Evolutionary conservation across 2,113 vertebrate species (phyloP), one percentile per base, ranked within the genome.

Genomic region (Oceanodroma tethys): DNA sequence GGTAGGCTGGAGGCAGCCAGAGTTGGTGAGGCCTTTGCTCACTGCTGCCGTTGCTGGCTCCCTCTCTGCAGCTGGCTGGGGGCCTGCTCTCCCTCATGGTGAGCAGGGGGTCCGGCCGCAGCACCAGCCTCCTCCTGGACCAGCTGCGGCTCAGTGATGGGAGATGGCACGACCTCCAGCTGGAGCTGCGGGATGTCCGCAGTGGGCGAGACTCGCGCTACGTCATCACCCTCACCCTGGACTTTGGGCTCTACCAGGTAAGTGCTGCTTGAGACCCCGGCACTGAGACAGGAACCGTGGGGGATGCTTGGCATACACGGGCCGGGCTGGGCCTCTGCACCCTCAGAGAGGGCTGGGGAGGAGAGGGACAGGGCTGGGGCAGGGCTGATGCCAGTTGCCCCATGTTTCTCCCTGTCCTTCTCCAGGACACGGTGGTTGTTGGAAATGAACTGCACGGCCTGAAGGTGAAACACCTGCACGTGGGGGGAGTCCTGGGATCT

Each of bases 191-290:
- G 63, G 99, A 99, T 0, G 98, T 99, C 63, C 99, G 96, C 85
- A 99, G 98, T 2, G 99, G 99, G 45, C 98, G 98, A 11, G 99
- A 99, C 81, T 98, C 98, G 0, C 98, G 98, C 82, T 99, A 99
- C 1, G 97, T 99, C 18, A 99, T 99, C 84, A 99, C 99, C 26
- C 97, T 99, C 78, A 98, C 98, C 48, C 96, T 99, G 62, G 99
- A 99, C 98, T 99, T 99, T 9, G 99, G 99, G 75, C 98, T 99
- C 45, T 99, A 99, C 96, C 99, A 99, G 99, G 99, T 99, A 93
- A 84, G 52, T 76, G 93, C 92, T 87, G 62, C n/a, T 6, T 56
- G 58, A 87, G 32, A 88, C 29, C 52, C 60, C 2, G 0, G 45
- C 45, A n/a, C 16, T 55, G 10, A 48, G 21, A 14, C 11, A n/a